Conservation (phyloP, 2,797 vertebrate species). For the Sebastes steindachneri region DNA sequence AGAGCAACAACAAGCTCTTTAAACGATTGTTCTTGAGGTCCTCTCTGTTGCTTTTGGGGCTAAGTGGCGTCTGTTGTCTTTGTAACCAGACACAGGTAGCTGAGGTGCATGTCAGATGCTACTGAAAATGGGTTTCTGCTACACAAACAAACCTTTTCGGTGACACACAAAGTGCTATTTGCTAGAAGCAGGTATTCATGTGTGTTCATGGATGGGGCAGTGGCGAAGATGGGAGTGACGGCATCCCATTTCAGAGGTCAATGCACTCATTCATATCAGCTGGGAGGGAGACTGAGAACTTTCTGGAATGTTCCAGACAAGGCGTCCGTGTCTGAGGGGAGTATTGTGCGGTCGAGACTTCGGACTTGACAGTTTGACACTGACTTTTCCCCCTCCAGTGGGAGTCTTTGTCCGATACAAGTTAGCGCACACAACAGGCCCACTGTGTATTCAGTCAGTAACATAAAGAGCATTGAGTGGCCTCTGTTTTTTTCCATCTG, state of each 20-base stretch:
- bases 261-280: constrained; percentile 69
- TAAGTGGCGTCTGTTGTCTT: constrained; percentile 18
- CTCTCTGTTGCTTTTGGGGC: neutral
- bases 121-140: constrained; percentile 14
- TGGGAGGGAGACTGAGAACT: constrained; percentile 56
- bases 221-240: constrained; percentile 14
- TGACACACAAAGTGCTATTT: constrained; percentile 2
- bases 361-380: constrained; percentile 60
- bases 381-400: constrained; percentile 31
- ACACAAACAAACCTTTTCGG: constrained; percentile 19
- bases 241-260: constrained; percentile 59
- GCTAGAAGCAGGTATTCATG: neutral
- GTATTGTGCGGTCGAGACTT: constrained; percentile 55
- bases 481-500: constrained; percentile 16
- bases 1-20: neutral
- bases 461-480: constrained; percentile 12
- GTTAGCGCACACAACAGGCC: constrained; percentile 35
- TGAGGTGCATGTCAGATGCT: neutral
- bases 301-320: constrained; percentile 76
- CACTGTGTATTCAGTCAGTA: constrained; percentile 37
- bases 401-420: constrained; percentile 52
- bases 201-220: neutral
- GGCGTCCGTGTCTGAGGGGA: constrained; percentile 59
- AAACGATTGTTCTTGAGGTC: neutral
- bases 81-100: constrained; percentile 10